Evolutionary conservation across 2,888 invertebrate genomes (phyloP).

Genomic region (Dynastes maya): DNA sequence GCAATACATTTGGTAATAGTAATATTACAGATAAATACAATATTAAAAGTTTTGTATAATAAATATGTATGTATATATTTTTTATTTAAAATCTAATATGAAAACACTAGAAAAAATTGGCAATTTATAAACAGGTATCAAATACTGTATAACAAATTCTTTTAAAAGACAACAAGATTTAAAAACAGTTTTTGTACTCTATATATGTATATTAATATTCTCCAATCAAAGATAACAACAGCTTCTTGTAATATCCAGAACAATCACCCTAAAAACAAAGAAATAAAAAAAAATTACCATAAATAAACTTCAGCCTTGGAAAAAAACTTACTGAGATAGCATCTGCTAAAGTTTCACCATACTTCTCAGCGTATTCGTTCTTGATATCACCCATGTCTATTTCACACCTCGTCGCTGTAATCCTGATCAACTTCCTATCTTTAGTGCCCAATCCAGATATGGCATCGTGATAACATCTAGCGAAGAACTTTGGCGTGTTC

Average conservation of each 20-base stretch:
- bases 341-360: slow-evolving; percentile 82
- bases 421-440: slow-evolving; percentile 86
- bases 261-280: slow-evolving; percentile 77
- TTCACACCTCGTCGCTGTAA: slow-evolving; percentile 86
- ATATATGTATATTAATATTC: slow-evolving; percentile 52
- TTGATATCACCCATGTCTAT: slow-evolving; percentile 89
- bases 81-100: neutral
- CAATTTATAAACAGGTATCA: neutral
- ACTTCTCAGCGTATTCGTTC: slow-evolving; percentile 80
- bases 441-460: slow-evolving; percentile 92
- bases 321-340: slow-evolving; percentile 79
- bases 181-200: slow-evolving; percentile 7
- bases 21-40: neutral
- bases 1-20: slow-evolving; percentile 11
- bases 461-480: slow-evolving; percentile 85
- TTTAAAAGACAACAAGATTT: too few species aligned
- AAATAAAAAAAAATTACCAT: neutral
- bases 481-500: slow-evolving; percentile 85
- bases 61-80: slow-evolving; percentile 1
- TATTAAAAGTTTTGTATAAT: slow-evolving; percentile 13
- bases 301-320: neutral
- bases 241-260: slow-evolving; percentile 88
- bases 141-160: slow-evolving; percentile 9
- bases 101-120: neutral
- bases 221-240: slow-evolving; percentile 78